phyloP scores from a whole-genome alignment of 1,140 invertebrate species.

The Drosophila suzukii region DNA sequence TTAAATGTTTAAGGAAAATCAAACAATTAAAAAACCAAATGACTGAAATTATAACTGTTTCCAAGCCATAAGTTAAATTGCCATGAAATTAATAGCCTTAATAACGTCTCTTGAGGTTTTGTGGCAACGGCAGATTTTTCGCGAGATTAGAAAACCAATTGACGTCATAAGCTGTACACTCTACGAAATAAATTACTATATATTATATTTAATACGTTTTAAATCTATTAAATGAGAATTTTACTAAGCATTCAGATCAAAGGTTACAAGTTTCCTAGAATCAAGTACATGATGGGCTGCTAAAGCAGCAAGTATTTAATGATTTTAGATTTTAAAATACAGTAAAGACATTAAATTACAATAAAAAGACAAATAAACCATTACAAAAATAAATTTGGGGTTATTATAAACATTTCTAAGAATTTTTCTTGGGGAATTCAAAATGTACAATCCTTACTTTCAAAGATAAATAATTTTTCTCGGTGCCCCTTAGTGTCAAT shows the following conservation, averaged over 20 bases:
- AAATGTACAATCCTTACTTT: too few species aligned
- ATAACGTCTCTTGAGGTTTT: neutral
- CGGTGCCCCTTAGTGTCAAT: neutral
- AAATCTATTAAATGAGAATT: neutral
- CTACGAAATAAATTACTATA: neutral
- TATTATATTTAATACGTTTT: neutral
- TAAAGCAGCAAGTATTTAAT: too few species aligned
- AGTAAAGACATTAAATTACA: too few species aligned
- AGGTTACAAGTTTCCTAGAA: too few species aligned
- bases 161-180: neutral
- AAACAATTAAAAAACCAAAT: neutral
- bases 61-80: neutral
- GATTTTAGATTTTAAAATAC: too few species aligned
- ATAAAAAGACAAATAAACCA: too few species aligned
- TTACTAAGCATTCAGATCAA: neutral
- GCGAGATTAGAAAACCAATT: constrained; percentile 1
- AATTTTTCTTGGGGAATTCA: too few species aligned
- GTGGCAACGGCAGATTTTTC: neutral
- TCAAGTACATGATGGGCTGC: too few species aligned
- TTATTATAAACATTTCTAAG: too few species aligned
- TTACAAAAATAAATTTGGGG: too few species aligned
- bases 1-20: neutral
- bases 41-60: neutral
- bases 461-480: too few species aligned
- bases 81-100: neutral